Evolutionary conservation across 1,140 invertebrate genomes (phyloP).

Genomic region (Maniola jurtina): DNA sequence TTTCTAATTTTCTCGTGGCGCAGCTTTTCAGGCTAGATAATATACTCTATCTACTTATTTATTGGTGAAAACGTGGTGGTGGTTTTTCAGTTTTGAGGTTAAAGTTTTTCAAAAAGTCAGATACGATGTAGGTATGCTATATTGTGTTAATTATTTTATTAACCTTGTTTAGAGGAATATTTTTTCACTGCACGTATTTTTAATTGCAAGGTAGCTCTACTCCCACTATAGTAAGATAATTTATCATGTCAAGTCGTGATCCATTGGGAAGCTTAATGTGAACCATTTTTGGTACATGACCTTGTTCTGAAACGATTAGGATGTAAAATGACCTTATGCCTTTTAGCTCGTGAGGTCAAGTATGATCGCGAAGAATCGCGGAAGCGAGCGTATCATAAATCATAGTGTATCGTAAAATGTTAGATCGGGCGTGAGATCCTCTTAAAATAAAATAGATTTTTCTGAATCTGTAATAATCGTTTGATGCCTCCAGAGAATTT

Average conservation of each 20-base stretch:
- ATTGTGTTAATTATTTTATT: no score
- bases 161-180: neutral
- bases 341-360: conserved; percentile 40
- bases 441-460: conserved; percentile 2
- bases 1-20: no score
- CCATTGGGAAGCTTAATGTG: conserved; percentile 28
- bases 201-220: neutral
- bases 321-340: conserved; percentile 46
- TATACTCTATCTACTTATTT: no score
- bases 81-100: no score
- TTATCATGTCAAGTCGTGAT: conserved; percentile 21
- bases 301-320: conserved; percentile 46
- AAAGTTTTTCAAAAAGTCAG: no score
- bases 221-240: neutral
- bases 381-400: conserved; percentile 43
- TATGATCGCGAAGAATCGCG: conserved; percentile 49
- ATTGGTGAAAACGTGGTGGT: no score
- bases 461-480: no score
- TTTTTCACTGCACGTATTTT: neutral
- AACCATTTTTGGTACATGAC: conserved; percentile 28
- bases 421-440: conserved; percentile 23
- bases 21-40: no score
- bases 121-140: no score
- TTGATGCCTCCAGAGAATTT: no score
- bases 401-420: conserved; percentile 31